Base-by-base conservation (phyloP, 2,888 invertebrate genomes). In the Pantelozetes paolii region DNA sequence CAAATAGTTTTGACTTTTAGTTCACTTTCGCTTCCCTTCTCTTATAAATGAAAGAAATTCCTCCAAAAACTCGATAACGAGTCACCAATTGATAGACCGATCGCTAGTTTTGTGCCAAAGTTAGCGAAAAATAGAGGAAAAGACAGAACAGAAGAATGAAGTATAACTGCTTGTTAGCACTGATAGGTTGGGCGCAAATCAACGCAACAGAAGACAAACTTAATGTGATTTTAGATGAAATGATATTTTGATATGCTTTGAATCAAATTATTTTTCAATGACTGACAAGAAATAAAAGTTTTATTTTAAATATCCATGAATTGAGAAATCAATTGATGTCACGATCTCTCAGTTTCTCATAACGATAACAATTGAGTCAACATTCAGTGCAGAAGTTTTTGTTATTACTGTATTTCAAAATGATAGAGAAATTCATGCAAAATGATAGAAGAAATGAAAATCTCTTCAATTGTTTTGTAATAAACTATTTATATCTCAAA, bases 31-130 rank as follows among this genome's bases (percentile, higher is more conserved):
- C 15, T 28, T 28, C 28, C 57, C 28, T n/a, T n/a, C n/a, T n/a
- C n/a, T 57, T 57, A 8, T 57, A 57, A 57, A 57, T 23, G 57
- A 57, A 57, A 57, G 57, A 57, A 57, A 57, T 57, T 57, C 26
- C 28, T 57, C 28, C 57, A 5, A 8, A 57, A 23, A 57, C 23
- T 57, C 23, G 57, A 57, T 57, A 57, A 57, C 11, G 23, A 26
- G 18, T 20, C 11, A 57, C 26, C 20, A 23, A 57, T 28, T 57
- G 57, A 57, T 23, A 57, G 23, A 57, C 23, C 18, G 50, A 50
- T 50, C 36, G 11, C 6, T 23, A 57, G 57, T 23, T 5, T 23
- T 11, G 26, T 57, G 57, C 57, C 18, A 9, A 57, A n/a, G 3
- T 20, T 23, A 57, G 9, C 23, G 23, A 23, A 23, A 6, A 23